Evolutionary conservation across 2,113 vertebrate genomes (phyloP).

Genomic region (Microcebus ravelobensis): DNA sequence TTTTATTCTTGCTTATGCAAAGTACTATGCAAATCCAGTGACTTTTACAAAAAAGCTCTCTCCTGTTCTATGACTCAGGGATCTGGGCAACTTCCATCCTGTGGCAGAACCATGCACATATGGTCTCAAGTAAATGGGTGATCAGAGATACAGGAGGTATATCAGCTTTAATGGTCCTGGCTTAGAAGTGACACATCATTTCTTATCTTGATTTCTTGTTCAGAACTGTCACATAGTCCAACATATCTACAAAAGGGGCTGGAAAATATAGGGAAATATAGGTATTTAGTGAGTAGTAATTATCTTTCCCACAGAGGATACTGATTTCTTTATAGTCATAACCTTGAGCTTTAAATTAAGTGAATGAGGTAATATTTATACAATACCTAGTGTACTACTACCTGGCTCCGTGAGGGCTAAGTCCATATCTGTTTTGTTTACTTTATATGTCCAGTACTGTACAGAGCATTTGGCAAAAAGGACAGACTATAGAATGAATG

Average conservation of each 20-base stretch:
- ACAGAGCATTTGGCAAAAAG: background rate
- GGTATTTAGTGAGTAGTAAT: background rate
- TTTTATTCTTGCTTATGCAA: background rate
- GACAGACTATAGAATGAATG: background rate
- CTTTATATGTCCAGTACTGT: background rate
- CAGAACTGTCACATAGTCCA: background rate
- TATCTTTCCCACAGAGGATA: background rate
- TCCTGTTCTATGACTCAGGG: background rate
- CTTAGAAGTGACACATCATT: background rate
- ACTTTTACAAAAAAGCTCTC: background rate
- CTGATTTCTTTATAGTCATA: background rate
- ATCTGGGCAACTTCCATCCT: background rate
- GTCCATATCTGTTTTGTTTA: background rate
- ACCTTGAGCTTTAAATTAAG: conserved; percentile 3
- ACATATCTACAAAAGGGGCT: background rate
- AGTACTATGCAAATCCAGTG: background rate
- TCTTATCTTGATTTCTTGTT: background rate
- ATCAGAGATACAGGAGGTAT: background rate
- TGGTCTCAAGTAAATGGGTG: background rate
- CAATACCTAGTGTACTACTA: background rate
- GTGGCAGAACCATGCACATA: background rate
- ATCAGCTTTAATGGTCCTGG: background rate
- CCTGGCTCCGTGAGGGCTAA: background rate
- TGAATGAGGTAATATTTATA: background rate
- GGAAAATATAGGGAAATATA: background rate